Evolutionary conservation across 2,888 invertebrate species (phyloP), one percentile per base, ranked within the genome.

Genomic region (Dasysyrphus tricinctus): DNA sequence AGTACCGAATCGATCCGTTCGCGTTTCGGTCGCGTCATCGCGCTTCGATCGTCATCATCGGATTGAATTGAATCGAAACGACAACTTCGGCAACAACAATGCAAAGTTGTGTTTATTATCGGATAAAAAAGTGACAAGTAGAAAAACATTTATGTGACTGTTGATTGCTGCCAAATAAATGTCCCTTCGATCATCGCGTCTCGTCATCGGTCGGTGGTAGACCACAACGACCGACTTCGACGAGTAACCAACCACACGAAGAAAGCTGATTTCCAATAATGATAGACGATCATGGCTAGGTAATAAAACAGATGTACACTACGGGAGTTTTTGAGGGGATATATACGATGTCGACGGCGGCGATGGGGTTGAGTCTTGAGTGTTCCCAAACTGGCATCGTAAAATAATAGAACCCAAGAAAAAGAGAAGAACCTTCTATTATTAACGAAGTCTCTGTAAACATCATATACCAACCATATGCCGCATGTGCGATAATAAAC

Each of bases 291-390:
- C 78, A 72, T 72, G 51, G 78, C 63, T 51, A 81, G 82, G 86
- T 86, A 86, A 86, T 86, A 86, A 86, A 81, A 86, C 86, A 86
- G 81, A 81, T 86, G 86, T 86, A 81, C 81, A 37, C 86, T 80
- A 70, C 78, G 72, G 75, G 86, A 70, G 70, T 81, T 74, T 51
- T 29, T 19, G 19, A 39, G 73, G 44, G 67, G 47, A 32, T 59
- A 32, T 8, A 78, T 56, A 59, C 63, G 75, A 47, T 37, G 32
- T 24, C 51, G 4, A 54, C 37, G 44, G 51, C 24, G 4, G 51
- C 24, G 4, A 32, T 57, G 37, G 19, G 16, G 29, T 44, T 47
- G 65, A 57, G 56, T 61, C 34, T 34, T 5, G 12, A 14, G 37
- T 57, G n/a, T 56, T 51, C 19, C 32, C 32, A 19, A 80, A 74